Percentiles rank a stretch among this genome's conserved stretches.
Evolutionary conservation across 2,797 vertebrate species (phyloP).

Genomic region (Sandelia bainsii): DNA sequence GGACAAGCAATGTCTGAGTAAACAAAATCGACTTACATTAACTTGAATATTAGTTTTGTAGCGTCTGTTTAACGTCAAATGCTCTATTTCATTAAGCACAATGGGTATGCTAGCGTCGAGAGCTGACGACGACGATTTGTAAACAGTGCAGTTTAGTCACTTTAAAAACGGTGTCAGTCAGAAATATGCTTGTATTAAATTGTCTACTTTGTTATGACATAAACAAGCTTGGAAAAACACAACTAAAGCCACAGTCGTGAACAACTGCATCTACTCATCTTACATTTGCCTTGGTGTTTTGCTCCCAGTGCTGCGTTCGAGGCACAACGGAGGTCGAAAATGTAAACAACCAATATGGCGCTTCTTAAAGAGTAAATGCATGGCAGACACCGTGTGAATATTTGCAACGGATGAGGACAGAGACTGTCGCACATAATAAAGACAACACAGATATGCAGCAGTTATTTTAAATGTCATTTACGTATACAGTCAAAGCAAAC

Average conservation of each 20-base stretch:
- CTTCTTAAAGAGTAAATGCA: no score
- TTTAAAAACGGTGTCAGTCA: no score
- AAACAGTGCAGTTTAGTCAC: slow-evolving; percentile 8
- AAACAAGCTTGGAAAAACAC: not conserved
- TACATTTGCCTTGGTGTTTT: not conserved
- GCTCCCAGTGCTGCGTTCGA: not conserved
- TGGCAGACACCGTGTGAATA: no score
- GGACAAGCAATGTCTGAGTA: not conserved
- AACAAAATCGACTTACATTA: not conserved
- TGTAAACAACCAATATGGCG: no score
- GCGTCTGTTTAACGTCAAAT: not conserved
- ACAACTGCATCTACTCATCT: not conserved
- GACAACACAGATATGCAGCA: not conserved
- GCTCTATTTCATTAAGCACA: not conserved
- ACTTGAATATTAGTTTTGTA: not conserved
- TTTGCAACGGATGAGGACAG: no score
- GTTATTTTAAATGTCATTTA: no score
- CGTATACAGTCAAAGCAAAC: no score
- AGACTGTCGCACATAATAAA: no score
- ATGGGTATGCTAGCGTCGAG: not conserved
- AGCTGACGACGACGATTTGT: not conserved
- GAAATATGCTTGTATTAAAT: not conserved
- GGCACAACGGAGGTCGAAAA: no score
- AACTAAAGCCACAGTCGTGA: not conserved
- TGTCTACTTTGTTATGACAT: no score